Percentiles rank a stretch among this genome's conserved stretches.
Evolutionary conservation across 2,113 vertebrate genomes (phyloP).

Genomic region (Pipra filicauda): DNA sequence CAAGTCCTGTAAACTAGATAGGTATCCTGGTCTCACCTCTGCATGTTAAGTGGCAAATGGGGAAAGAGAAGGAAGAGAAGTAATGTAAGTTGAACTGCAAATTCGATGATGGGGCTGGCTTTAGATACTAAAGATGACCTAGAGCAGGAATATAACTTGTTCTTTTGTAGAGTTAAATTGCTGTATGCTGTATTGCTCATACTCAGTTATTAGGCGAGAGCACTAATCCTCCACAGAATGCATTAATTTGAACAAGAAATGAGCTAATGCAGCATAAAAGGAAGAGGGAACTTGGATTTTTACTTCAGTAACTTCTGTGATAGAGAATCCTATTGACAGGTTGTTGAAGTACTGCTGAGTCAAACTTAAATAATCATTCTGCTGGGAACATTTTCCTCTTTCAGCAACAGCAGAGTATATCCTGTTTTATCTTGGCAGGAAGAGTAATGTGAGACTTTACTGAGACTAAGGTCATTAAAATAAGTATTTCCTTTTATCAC

Average conservation of each 20-base stretch:
- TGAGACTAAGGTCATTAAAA: neutral
- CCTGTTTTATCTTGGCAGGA: neutral
- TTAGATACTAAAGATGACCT: neutral
- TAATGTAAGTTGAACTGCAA: neutral
- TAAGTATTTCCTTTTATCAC: neutral
- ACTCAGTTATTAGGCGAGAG: neutral
- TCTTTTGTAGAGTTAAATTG: neutral
- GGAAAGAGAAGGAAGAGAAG: neutral
- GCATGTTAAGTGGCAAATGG: neutral
- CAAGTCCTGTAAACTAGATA: neutral
- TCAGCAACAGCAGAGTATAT: neutral
- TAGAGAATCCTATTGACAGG: neutral
- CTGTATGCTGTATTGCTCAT: neutral
- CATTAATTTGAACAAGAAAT: neutral
- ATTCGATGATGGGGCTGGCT: neutral
- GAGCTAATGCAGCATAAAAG: neutral
- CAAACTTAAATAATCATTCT: conserved; percentile 16
- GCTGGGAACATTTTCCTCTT: neutral
- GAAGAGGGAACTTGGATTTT: neutral
- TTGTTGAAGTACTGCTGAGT: neutral
- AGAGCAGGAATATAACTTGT: neutral
- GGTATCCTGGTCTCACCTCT: neutral
- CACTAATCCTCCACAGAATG: neutral
- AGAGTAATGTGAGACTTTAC: neutral
- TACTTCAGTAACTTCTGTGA: neutral